phyloP scores from a whole-genome alignment of 23 tunicate species.

The Clavelina lepadiformis region DNA sequence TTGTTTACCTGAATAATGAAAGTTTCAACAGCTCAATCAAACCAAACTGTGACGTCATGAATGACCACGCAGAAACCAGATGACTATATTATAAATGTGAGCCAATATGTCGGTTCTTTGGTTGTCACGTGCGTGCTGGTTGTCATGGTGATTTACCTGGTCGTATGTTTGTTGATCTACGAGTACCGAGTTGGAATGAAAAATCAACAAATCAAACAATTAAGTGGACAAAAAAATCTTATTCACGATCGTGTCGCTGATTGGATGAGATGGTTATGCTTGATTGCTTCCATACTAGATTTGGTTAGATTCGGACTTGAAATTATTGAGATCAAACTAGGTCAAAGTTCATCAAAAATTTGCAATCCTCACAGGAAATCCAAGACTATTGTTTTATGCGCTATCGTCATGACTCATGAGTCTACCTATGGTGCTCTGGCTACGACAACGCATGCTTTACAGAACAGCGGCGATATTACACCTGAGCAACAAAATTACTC shows the following conservation, averaged over 20 bases:
- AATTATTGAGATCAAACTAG: slow-evolving; percentile 30
- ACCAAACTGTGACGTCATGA: too few species aligned
- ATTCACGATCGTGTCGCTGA: slow-evolving; percentile 28
- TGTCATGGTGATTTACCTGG: neutral
- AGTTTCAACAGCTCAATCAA: too few species aligned
- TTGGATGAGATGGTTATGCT: slow-evolving; percentile 48
- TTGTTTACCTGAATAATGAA: too few species aligned
- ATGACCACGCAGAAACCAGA: too few species aligned
- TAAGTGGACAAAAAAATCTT: too few species aligned
- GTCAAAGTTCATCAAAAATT: slow-evolving; percentile 5
- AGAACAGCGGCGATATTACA: slow-evolving; percentile 17
- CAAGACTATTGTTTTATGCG: slow-evolving; percentile 38
- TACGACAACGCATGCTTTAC: slow-evolving; percentile 63
- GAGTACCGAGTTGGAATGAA: slow-evolving; percentile 3
- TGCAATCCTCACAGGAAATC: slow-evolving; percentile 31
- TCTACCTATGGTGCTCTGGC: slow-evolving; percentile 59
- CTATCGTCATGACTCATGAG: slow-evolving; percentile 23
- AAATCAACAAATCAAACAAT: too few species aligned
- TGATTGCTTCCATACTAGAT: slow-evolving; percentile 23
- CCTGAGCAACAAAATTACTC: slow-evolving; percentile 22
- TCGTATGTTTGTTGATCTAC: neutral
- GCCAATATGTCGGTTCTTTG: too few species aligned
- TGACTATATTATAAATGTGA: too few species aligned
- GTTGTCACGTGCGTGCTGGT: too few species aligned
- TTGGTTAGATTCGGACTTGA: slow-evolving; percentile 26